Evolutionary conservation across 1,140 invertebrate species (phyloP).

Genomic region (Bombus balteatus): DNA sequence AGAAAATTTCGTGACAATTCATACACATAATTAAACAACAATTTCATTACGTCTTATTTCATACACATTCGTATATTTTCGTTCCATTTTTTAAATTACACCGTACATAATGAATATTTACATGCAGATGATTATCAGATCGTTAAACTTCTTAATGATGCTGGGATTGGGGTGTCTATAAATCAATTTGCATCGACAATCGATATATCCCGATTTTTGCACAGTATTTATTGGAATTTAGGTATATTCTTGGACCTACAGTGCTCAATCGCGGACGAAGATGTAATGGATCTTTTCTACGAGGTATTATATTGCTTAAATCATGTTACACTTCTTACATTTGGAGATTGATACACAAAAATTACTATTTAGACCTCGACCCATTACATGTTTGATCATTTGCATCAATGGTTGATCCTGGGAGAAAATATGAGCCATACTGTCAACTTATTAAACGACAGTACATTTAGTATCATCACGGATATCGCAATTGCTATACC

Average conservation of each 20-base stretch:
- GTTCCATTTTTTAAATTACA: not conserved
- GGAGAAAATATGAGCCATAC: slow-evolving; percentile 12
- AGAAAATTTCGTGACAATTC: not conserved
- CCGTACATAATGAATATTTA: not conserved
- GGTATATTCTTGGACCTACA: slow-evolving; percentile 62
- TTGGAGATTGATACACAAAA: not conserved
- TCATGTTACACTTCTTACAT: not conserved
- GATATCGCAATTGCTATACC: slow-evolving; percentile 55
- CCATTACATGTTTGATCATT: slow-evolving; percentile 50
- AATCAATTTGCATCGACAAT: slow-evolving; percentile 9
- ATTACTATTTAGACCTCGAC: slow-evolving; percentile 31
- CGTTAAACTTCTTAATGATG: slow-evolving; percentile 37
- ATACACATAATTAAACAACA: too few relatives aligned
- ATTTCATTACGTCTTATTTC: too few relatives aligned
- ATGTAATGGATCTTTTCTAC: slow-evolving; percentile 38
- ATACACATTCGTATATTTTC: too few relatives aligned
- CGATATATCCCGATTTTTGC: slow-evolving; percentile 37
- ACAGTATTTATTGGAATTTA: slow-evolving; percentile 34
- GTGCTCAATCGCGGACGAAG: slow-evolving; percentile 16
- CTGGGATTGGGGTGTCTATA: slow-evolving; percentile 33
- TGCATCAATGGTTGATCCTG: slow-evolving; percentile 63
- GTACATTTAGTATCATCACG: slow-evolving; percentile 57
- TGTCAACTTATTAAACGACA: slow-evolving; percentile 52
- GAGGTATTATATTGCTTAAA: slow-evolving; percentile 30
- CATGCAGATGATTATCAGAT: slow-evolving; percentile 47